A percentile compares a stretch with the other conserved stretches of the same genome.
Conservation (phyloP, 2,113 vertebrate species). For the Triplophysa siluroides region DNA sequence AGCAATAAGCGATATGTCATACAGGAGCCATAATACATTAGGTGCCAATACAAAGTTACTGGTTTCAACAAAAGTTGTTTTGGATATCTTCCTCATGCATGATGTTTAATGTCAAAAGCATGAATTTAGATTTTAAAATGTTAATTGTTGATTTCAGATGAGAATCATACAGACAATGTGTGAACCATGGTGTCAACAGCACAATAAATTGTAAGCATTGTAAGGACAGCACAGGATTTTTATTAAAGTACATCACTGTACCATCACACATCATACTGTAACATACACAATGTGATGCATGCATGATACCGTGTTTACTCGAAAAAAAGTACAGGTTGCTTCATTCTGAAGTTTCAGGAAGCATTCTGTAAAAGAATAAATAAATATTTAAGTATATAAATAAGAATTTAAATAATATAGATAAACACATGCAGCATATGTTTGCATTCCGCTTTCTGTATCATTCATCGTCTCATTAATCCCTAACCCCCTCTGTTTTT, state of each 20-base stretch:
- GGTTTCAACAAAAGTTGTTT: too few species aligned
- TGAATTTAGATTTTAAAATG: too few species aligned
- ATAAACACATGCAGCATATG: neutral
- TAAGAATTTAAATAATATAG: neutral
- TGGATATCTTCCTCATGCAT: too few species aligned
- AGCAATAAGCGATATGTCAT: too few species aligned
- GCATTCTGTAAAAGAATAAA: conserved; percentile 1
- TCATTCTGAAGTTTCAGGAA: conserved; percentile 5
- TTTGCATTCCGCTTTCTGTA: neutral
- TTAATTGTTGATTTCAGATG: neutral
- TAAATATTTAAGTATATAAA: neutral
- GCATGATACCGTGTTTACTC: neutral
- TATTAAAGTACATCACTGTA: neutral
- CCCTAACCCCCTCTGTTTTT: neutral
- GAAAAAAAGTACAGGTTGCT: neutral
- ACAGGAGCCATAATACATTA: too few species aligned
- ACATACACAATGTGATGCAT: neutral
- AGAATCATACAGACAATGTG: conserved; percentile 1
- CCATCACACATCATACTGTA: neutral
- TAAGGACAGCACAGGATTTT: neutral
- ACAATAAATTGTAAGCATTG: too few species aligned
- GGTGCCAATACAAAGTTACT: too few species aligned
- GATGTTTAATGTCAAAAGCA: too few species aligned
- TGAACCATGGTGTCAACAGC: neutral
- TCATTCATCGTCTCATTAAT: neutral